A percentile compares a stretch with the other conserved stretches of the same genome.
phyloP scores from a whole-genome alignment of 2,113 vertebrate species.

The Ramphastos sulfuratus region DNA sequence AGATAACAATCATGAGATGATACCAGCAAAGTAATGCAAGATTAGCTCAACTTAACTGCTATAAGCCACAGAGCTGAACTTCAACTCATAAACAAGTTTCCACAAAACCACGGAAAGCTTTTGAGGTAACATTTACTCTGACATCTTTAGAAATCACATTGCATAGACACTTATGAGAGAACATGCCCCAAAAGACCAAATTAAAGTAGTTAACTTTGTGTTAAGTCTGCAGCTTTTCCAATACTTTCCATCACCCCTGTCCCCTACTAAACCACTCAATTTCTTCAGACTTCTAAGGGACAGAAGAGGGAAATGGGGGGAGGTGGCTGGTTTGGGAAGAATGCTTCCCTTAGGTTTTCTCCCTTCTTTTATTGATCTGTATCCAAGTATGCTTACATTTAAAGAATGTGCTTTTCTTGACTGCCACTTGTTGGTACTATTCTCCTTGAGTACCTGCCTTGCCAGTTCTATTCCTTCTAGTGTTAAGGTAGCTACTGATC shows the following conservation, averaged over 20 bases:
- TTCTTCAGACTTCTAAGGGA: neutral
- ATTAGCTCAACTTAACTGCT: neutral
- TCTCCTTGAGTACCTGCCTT: neutral
- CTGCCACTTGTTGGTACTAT: neutral
- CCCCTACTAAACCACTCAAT: neutral
- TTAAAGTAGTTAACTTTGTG: neutral
- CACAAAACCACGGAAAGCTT: neutral
- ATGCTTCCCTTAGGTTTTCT: neutral
- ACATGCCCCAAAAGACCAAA: neutral
- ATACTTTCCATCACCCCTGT: neutral
- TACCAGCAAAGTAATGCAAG: neutral
- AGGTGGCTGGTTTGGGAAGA: neutral
- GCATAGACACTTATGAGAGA: neutral
- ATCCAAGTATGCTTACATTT: neutral
- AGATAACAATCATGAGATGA: neutral
- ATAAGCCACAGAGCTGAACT: neutral
- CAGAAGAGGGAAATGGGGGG: accelerated
- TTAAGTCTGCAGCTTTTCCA: neutral
- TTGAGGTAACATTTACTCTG: neutral
- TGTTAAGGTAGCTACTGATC: neutral
- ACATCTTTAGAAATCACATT: neutral
- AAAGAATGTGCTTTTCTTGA: neutral
- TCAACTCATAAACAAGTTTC: neutral
- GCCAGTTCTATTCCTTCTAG: neutral
- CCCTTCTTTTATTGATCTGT: neutral